Percentiles rank a stretch among this genome's conserved stretches.
These are phyloP conservation scores for Hemiprocne comata DNA, from an alignment of 2,113 vertebrate species.

Conservation along the genomic window DNA sequence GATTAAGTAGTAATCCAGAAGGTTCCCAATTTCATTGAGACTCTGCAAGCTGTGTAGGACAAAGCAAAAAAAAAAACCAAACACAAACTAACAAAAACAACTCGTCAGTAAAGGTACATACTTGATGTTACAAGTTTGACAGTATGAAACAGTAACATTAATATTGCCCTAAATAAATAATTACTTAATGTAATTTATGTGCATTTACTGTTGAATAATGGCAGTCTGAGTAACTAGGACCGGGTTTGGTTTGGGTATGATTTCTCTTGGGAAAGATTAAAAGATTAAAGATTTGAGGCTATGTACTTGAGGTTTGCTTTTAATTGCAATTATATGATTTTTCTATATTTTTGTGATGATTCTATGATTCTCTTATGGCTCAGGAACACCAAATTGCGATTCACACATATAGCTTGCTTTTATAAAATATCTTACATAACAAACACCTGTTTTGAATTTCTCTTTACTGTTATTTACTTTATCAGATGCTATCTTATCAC, in stretches of 20 bases:
- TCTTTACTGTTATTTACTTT: not conserved
- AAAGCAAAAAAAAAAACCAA: not conserved
- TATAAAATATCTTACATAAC: not conserved
- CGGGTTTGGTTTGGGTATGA: not conserved
- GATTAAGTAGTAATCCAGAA: not conserved
- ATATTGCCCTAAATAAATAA: not conserved
- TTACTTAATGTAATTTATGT: not conserved
- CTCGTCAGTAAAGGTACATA: not conserved
- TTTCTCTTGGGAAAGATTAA: not conserved
- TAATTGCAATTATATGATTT: not conserved
- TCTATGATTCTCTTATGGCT: too few species aligned
- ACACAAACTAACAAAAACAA: not conserved
- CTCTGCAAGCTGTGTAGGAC: not conserved
- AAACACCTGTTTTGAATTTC: rapidly evolving
- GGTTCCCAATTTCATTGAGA: not conserved
- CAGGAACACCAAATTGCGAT: not conserved
- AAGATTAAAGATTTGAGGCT: not conserved
- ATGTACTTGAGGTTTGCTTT: not conserved
- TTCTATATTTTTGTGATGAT: not conserved
- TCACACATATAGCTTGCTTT: not conserved
- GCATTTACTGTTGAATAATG: not conserved
- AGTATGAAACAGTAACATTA: not conserved
- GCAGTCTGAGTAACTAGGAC: not conserved
- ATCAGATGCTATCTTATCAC: too few species aligned
- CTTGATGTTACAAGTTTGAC: rapidly evolving